These are phyloP conservation scores for Fragum fragum DNA, from an alignment of 2,888 invertebrate species.

Conservation along the genomic window DNA sequence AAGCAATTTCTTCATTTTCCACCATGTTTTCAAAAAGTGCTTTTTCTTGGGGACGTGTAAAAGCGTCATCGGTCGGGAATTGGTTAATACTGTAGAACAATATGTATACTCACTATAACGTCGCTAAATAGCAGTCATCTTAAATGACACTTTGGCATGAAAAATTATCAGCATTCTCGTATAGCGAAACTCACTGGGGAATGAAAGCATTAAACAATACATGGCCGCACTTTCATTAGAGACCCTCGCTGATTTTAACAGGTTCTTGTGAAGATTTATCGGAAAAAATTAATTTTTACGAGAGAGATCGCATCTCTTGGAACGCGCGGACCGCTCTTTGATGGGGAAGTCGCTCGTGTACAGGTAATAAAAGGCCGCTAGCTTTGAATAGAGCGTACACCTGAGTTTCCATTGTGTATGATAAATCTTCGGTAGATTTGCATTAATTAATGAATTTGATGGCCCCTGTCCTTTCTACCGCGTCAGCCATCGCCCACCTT, in stretches of 20 bases:
- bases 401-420: slow-evolving; percentile 29
- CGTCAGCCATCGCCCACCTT: neutral
- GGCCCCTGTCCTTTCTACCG: neutral
- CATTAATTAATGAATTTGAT: slow-evolving; percentile 48
- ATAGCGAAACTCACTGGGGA: neutral
- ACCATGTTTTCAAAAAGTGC: too few species aligned
- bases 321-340: slow-evolving; percentile 34
- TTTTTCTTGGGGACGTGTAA: too few species aligned
- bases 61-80: too few species aligned
- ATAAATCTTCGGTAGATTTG: slow-evolving; percentile 45
- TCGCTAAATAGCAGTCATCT: too few species aligned
- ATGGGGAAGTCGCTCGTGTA: slow-evolving; percentile 43
- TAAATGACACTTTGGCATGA: too few species aligned
- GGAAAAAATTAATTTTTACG: slow-evolving; percentile 47
- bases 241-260: slow-evolving; percentile 46
- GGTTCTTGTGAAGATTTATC: slow-evolving; percentile 46
- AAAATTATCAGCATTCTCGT: too few species aligned
- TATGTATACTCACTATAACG: too few species aligned
- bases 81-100: too few species aligned
- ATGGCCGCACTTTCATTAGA: slow-evolving; percentile 38
- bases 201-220: slow-evolving; percentile 1
- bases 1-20: too few species aligned
- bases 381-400: slow-evolving; percentile 27
- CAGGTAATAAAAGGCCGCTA: slow-evolving; percentile 41
- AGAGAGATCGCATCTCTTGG: slow-evolving; percentile 31